Conservation (phyloP, 2,113 vertebrate genomes). For the Toxotes jaculatrix region DNA sequence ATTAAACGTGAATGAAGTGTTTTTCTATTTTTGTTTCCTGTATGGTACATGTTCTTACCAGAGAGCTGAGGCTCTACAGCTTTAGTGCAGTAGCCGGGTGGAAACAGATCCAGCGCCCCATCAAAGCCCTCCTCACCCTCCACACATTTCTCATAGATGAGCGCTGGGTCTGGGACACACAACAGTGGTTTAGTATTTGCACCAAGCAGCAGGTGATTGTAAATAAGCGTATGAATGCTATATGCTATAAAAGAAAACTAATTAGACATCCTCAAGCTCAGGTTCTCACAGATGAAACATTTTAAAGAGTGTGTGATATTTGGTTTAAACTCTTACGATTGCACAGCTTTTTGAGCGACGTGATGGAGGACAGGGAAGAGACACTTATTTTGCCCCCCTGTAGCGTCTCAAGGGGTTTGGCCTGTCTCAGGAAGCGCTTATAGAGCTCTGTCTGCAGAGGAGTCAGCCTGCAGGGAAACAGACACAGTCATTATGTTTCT, state of each 20-base stretch:
- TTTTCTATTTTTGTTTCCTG: not conserved
- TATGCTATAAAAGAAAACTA: not conserved
- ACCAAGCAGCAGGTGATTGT: not conserved
- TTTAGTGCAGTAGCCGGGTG: conserved; percentile 90
- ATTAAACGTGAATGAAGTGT: not conserved
- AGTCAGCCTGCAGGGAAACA: conserved; percentile 86
- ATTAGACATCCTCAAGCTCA: not conserved
- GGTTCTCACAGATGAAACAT: not conserved
- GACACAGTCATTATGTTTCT: not conserved
- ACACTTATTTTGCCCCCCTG: conserved; percentile 90
- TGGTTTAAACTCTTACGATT: conserved; percentile 89
- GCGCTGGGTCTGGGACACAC: conserved; percentile 88
- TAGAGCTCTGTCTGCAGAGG: conserved; percentile 93
- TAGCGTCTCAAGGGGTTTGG: conserved; percentile 90
- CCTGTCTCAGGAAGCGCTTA: conserved; percentile 91
- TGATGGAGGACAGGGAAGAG: conserved; percentile 98
- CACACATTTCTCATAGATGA: conserved; percentile 96
- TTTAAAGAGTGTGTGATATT: not conserved
- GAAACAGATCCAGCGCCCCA: conserved; percentile 91
- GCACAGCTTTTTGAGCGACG: conserved; percentile 96
- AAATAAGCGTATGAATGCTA: not conserved
- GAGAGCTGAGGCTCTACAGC: conserved; percentile 94
- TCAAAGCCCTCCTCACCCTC: conserved; percentile 92
- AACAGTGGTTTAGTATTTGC: not conserved
- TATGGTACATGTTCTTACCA: conserved; percentile 81